Evolutionary conservation across 1,140 invertebrate species (phyloP).

Genomic region (Elymnias hypermnestra): DNA sequence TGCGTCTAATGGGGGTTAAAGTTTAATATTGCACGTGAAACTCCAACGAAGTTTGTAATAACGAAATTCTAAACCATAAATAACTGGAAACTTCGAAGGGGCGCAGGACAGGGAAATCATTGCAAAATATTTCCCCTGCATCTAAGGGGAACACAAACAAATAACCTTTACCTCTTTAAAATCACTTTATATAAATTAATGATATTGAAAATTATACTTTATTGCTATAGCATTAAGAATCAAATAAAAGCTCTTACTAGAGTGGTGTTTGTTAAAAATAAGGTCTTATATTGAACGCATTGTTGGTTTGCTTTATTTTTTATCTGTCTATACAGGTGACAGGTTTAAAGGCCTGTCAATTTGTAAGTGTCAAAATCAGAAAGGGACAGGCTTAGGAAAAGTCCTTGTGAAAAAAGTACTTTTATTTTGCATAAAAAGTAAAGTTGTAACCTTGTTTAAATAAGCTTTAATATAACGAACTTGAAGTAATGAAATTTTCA

Average conservation of each 20-base stretch:
- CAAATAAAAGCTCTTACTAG: not conserved
- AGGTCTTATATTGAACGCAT: constrained; percentile 15
- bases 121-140: constrained; percentile 29
- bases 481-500: no score
- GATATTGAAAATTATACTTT: not conserved
- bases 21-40: constrained; percentile 16
- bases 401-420: not conserved
- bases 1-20: constrained; percentile 10
- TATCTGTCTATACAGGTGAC: constrained; percentile 34
- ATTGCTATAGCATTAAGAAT: not conserved
- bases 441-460: no score
- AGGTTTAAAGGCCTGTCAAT: constrained; percentile 35
- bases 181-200: not conserved
- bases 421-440: no score
- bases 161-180: constrained; percentile 16
- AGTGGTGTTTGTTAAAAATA: not conserved
- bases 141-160: constrained; percentile 14
- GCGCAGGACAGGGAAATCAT: constrained; percentile 38
- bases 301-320: constrained; percentile 19
- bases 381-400: not conserved
- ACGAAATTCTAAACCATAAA: constrained; percentile 42
- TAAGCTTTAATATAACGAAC: no score
- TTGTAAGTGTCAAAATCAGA: constrained; percentile 50
- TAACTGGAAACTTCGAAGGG: constrained; percentile 32
- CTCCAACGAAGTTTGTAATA: constrained; percentile 19